phyloP scores from a whole-genome alignment of 2,797 vertebrate genomes.

The Heterohyrax brucei region DNA sequence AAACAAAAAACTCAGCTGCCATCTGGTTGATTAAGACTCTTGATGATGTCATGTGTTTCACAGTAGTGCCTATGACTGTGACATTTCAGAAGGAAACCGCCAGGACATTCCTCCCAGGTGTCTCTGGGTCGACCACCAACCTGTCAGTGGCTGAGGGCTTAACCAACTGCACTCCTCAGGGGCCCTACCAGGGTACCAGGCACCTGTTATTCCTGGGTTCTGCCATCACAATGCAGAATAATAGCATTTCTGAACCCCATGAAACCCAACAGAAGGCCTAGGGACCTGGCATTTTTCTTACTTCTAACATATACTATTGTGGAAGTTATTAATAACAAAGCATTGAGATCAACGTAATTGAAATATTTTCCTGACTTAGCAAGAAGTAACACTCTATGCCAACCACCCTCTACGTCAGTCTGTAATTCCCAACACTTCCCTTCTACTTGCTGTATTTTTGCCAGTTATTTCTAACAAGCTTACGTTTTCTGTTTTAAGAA shows the following conservation, averaged over 20 bases:
- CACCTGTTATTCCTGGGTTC: neutral
- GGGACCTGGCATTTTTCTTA: neutral
- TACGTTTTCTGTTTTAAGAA: neutral
- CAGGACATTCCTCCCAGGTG: too few relatives aligned
- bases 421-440: neutral
- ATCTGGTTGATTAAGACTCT: too few relatives aligned
- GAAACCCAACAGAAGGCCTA: neutral
- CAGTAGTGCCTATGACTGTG: too few relatives aligned
- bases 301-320: neutral
- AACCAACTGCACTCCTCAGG: too few relatives aligned
- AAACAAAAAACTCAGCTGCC: too few relatives aligned
- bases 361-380: neutral
- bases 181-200: too few relatives aligned
- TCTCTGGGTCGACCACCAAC: too few relatives aligned
- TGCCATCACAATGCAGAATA: neutral
- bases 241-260: neutral
- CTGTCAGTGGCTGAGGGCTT: too few relatives aligned
- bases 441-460: neutral
- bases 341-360: neutral
- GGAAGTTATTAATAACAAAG: constrained; percentile 18
- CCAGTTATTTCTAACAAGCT: neutral
- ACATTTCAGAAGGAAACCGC: too few relatives aligned
- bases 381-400: neutral
- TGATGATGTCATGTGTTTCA: too few relatives aligned
- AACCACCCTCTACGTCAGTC: neutral